These are phyloP conservation scores for Formica aserva DNA, from an alignment of 2,888 invertebrate genomes.

Conservation along the genomic window DNA sequence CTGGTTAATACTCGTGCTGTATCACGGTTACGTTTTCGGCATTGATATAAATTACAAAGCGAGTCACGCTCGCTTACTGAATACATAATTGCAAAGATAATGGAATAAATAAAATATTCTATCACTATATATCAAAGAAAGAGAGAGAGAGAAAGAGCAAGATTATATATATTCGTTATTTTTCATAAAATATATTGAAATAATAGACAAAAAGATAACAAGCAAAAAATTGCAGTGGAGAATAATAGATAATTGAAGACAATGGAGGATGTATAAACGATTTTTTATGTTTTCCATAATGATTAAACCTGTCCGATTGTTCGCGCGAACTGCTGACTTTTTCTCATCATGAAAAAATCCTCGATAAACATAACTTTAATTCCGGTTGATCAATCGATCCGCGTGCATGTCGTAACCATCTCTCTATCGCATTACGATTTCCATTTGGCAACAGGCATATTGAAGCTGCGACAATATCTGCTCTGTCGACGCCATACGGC, in stretches of 20 bases:
- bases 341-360: background rate
- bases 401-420: background rate
- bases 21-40: constrained; percentile 25
- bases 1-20: constrained; percentile 1
- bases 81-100: constrained; percentile 21
- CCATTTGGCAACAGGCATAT: background rate
- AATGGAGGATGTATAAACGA: background rate
- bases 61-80: background rate
- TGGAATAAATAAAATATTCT: constrained; percentile 33
- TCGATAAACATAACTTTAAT: background rate
- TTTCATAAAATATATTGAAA: constrained; percentile 15
- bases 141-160: background rate
- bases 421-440: constrained; percentile 9
- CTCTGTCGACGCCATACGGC: background rate
- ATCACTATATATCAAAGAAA: background rate
- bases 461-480: constrained; percentile 7
- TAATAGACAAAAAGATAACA: background rate
- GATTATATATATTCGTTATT: background rate
- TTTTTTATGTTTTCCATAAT: background rate
- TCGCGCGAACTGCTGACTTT: background rate
- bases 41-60: constrained; percentile 29
- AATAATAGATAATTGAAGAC: constrained; percentile 12
- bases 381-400: constrained; percentile 1
- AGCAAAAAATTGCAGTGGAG: background rate
- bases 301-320: constrained; percentile 5